phyloP scores from a whole-genome alignment of 2,888 invertebrate genomes.

The Agonopterix arenella region DNA sequence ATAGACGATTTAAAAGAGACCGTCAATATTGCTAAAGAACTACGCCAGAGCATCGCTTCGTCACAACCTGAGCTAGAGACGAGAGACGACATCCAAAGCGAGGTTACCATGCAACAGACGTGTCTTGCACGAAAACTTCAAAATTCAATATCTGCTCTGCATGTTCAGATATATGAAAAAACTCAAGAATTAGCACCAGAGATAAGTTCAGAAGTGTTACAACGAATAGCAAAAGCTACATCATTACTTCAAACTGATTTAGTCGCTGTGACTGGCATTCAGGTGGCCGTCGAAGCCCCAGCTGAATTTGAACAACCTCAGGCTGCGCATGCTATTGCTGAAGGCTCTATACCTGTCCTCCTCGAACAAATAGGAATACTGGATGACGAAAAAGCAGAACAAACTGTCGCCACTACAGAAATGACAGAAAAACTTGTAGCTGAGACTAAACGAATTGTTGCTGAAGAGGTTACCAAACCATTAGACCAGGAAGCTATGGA shows the following conservation, averaged over 20 bases:
- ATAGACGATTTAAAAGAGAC: slow-evolving; percentile 42
- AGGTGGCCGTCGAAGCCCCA: slow-evolving; percentile 27
- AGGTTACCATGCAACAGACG: slow-evolving; percentile 21
- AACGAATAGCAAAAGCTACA: slow-evolving; percentile 36
- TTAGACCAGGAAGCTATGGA: neutral
- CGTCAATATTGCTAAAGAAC: slow-evolving; percentile 39
- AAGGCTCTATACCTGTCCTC: slow-evolving; percentile 1
- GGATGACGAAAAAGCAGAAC: neutral
- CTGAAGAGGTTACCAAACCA: neutral
- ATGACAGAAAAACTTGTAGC: neutral
- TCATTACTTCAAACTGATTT: slow-evolving; percentile 46
- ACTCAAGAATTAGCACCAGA: slow-evolving; percentile 31
- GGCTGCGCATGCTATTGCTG: neutral
- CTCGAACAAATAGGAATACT: neutral
- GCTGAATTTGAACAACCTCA: slow-evolving; percentile 4
- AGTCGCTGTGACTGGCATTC: slow-evolving; percentile 29
- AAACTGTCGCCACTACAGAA: neutral
- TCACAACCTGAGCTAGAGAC: slow-evolving; percentile 17
- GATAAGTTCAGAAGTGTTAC: slow-evolving; percentile 27
- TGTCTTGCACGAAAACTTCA: slow-evolving; percentile 39
- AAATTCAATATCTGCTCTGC: slow-evolving; percentile 34
- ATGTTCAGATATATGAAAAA: slow-evolving; percentile 37
- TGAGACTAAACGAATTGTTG: too few species aligned
- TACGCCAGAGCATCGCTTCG: slow-evolving; percentile 32
- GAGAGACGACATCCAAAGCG: slow-evolving; percentile 9